phyloP scores from a whole-genome alignment of 2,113 vertebrate species.

The Myiopsitta monachus region DNA sequence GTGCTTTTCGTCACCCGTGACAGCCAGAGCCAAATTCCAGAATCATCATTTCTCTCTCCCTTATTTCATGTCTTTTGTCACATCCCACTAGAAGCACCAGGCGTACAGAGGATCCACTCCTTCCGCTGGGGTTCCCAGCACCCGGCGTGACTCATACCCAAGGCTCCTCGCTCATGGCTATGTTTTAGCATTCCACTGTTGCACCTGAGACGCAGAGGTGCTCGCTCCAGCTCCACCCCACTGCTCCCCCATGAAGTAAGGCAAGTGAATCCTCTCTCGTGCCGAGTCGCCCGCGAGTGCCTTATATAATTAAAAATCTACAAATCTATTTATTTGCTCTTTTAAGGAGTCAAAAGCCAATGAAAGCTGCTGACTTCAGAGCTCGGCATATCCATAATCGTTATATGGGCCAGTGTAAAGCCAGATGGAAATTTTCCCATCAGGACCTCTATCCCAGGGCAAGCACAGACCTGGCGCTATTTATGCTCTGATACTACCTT shows the following conservation, averaged over 20 bases:
- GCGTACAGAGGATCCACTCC: not conserved
- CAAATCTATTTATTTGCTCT: not conserved
- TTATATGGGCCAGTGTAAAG: not conserved
- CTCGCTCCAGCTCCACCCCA: not conserved
- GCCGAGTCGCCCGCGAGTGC: not conserved
- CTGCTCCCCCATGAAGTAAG: not conserved
- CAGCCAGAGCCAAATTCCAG: slow-evolving; percentile 63
- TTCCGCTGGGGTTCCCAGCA: not conserved
- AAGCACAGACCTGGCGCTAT: slow-evolving; percentile 49
- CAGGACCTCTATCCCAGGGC: not conserved
- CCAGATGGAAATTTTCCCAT: not conserved
- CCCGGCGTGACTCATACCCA: slow-evolving; percentile 41
- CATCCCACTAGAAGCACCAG: not conserved
- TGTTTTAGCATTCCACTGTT: not conserved
- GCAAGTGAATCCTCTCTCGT: not conserved
- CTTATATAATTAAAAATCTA: not conserved
- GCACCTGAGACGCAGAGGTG: not conserved
- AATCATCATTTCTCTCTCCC: slow-evolving; percentile 55
- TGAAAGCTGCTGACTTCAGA: not conserved
- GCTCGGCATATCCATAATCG: not conserved
- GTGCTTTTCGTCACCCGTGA: slow-evolving; percentile 39
- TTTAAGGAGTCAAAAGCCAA: not conserved
- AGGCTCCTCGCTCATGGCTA: not conserved
- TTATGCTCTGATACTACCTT: not conserved
- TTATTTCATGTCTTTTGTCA: slow-evolving; percentile 48